A percentile compares a stretch with the other conserved stretches of the same genome.
Conservation (phyloP, 2,888 invertebrate species). For the Coenonympha arcania region DNA sequence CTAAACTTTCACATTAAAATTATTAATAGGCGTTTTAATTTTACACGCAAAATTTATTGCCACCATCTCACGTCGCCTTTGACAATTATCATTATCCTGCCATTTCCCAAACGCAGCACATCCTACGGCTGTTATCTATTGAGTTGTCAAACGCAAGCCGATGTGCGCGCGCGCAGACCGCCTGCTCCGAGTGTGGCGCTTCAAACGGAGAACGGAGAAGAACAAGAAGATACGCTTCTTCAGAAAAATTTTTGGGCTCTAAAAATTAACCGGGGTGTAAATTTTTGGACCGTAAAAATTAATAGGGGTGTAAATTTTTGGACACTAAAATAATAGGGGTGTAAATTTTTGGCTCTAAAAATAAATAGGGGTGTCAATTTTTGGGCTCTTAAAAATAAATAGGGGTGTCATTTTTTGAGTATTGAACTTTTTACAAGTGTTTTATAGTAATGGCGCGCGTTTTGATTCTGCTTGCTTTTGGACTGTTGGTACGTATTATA, state of each 20-base stretch:
- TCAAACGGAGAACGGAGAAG: conserved; percentile 34
- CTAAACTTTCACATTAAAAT: too few relatives aligned
- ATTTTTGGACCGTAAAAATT: too few relatives aligned
- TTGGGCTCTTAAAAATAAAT: too few relatives aligned
- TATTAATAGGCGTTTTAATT: too few relatives aligned
- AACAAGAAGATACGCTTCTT: conserved; percentile 32
- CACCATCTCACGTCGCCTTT: not conserved
- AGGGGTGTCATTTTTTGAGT: too few relatives aligned
- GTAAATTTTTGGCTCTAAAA: conserved; percentile 34
- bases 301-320: too few relatives aligned
- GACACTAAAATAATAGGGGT: too few relatives aligned
- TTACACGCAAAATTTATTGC: not conserved
- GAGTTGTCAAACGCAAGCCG: conserved; percentile 23
- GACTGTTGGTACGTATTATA: conserved; percentile 32
- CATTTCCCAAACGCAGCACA: conserved; percentile 9
- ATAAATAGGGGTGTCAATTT: too few relatives aligned
- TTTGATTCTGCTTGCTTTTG: conserved; percentile 13
- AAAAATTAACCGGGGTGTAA: too few relatives aligned
- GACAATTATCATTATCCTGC: conserved; percentile 18
- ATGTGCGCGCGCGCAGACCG: conserved; percentile 57
- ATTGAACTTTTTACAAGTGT: too few relatives aligned
- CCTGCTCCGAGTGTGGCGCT: conserved; percentile 45
- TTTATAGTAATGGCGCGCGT: conserved; percentile 31
- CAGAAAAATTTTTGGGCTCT: conserved; percentile 34
- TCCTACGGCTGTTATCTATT: not conserved